Base-by-base conservation (phyloP, 2,113 vertebrate species). In the Zingel zingel region DNA sequence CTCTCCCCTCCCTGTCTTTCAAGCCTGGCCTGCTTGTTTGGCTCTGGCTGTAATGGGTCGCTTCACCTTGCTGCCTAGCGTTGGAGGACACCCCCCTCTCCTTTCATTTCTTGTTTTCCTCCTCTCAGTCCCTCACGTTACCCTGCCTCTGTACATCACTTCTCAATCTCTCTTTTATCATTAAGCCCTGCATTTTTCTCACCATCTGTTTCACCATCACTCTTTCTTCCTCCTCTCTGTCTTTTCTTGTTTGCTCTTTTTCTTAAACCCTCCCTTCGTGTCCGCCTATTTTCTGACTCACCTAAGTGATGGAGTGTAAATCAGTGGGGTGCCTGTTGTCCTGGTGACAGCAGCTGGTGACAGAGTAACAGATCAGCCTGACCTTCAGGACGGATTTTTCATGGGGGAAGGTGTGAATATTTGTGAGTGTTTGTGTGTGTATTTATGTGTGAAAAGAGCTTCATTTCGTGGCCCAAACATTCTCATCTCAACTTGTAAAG, bases 61-160 rank as follows among this genome's bases (percentile, higher is more conserved):
- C 91, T 94, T 95, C 93, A 95, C 95, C 93, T 95, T 94, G 92
- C 91, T 81, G 85, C 65, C 82, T 65, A 43, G 69, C 43, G 71
- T 82, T 90, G 86, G 93, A 94, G 95, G 94, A 93, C 91, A 85
- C 78, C 27, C 47, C 54, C 70, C 61, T 54, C 72, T 73, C 68
- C 57, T 78, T 67, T 59, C 77, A 58, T 64, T 66, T 66, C 33
- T 30, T 62, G 39, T 64, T 18, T 56, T 15, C 50, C 54, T 23
- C 25, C 50, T 33, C 36, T 39, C 27, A 74, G 67, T 72, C 54
- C 21, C 65, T 82, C 77, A 65, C 73, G 58, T 84, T 58, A 13
- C 12, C 25, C 53, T 65, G 53, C 56, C 56, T 69, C 81, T 33
- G 30, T 33, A 56, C 56, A 82, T 67, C 39, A 39, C 69, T 87